A percentile compares a stretch with the other conserved stretches of the same genome.
These are phyloP conservation scores for Chesias legatella DNA, from an alignment of 2,888 invertebrate species.

Conservation along the genomic window DNA sequence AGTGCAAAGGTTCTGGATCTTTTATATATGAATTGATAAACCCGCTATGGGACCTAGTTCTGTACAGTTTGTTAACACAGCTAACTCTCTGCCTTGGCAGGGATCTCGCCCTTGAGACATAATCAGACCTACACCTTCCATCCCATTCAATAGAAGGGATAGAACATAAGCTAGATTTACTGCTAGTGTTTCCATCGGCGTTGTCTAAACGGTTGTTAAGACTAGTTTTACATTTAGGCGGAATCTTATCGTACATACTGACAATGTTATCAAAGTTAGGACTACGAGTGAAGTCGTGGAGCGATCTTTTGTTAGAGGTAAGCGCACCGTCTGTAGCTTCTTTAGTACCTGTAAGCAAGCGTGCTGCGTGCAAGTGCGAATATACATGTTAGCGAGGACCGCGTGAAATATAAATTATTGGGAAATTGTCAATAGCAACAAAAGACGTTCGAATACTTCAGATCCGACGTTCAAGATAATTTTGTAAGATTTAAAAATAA, in stretches of 20 bases:
- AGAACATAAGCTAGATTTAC: conserved; percentile 59
- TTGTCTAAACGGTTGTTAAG: conserved; percentile 41
- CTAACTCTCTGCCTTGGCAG: conserved; percentile 42
- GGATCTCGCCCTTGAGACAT: conserved; percentile 47
- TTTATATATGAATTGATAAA: conserved; percentile 61
- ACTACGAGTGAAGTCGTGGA: conserved; percentile 56
- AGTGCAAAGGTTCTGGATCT: conserved; percentile 65
- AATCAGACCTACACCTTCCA: conserved; percentile 49
- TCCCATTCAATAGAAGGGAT: conserved; percentile 69
- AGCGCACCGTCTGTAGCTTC: conserved; percentile 32
- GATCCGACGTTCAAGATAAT: no score
- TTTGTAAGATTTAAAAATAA: no score
- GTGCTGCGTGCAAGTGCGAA: conserved; percentile 20
- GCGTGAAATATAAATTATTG: no score
- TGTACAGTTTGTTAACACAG: conserved; percentile 38
- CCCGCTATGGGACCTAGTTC: conserved; percentile 66
- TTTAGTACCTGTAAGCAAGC: conserved; percentile 50
- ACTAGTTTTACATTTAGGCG: conserved; percentile 64
- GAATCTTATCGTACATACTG: conserved; percentile 43
- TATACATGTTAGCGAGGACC: background rate
- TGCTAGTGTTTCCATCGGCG: conserved; percentile 42
- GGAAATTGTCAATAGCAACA: no score
- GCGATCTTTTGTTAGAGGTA: conserved; percentile 45
- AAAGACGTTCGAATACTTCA: no score
- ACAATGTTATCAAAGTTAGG: conserved; percentile 52